phyloP scores from a whole-genome alignment of 2,888 invertebrate genomes.

The Dorcus hopei region DNA sequence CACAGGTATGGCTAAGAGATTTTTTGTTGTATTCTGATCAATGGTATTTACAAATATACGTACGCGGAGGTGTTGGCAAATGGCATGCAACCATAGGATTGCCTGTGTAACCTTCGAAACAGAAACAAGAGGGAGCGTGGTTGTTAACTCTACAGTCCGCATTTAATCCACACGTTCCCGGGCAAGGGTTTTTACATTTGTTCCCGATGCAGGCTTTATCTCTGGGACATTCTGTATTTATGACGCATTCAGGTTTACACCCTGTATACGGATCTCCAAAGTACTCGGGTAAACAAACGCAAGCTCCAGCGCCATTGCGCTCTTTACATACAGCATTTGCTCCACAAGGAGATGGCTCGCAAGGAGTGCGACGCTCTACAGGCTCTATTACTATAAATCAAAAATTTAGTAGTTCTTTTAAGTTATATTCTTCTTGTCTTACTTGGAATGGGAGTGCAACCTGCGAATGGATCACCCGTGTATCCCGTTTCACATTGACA shows the following conservation, averaged over 20 bases:
- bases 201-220: conserved; percentile 78
- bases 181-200: conserved; percentile 82
- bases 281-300: conserved; percentile 77
- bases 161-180: conserved; percentile 75
- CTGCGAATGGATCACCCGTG: conserved; percentile 82
- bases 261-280: conserved; percentile 85
- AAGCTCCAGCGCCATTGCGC: conserved; percentile 78
- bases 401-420: neutral
- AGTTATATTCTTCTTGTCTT: conserved; percentile 4
- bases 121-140: conserved; percentile 78
- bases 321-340: conserved; percentile 82
- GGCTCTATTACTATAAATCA: neutral
- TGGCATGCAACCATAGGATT: conserved; percentile 61
- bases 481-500: conserved; percentile 79
- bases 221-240: conserved; percentile 75
- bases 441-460: conserved; percentile 55
- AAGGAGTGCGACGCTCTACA: conserved; percentile 59
- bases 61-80: conserved; percentile 37
- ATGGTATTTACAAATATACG: conserved; percentile 13
- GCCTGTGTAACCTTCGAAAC: conserved; percentile 74
- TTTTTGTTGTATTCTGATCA: conserved; percentile 32
- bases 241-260: conserved; percentile 82
- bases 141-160: conserved; percentile 78
- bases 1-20: conserved; percentile 39
- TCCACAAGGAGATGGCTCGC: conserved; percentile 84